Evolutionary conservation across 2,113 vertebrate species (phyloP).

Genomic region (Brienomyrus longianalis): DNA sequence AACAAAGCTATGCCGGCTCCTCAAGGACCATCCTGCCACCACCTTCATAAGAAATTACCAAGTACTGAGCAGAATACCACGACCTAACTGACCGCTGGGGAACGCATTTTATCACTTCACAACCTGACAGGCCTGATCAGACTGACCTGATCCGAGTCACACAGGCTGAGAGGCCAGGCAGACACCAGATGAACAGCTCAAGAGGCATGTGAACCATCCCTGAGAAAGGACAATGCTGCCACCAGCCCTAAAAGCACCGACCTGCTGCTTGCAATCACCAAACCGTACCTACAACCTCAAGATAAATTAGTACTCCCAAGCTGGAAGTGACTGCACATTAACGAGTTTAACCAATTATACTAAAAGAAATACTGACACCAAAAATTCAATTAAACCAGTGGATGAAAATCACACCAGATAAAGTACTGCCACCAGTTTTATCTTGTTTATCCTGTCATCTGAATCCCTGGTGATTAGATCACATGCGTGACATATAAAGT

Average conservation of each 20-base stretch:
- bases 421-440: too few species aligned
- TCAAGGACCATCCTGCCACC: neutral
- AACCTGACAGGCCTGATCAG: neutral
- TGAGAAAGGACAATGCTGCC: neutral
- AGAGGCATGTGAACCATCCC: neutral
- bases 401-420: neutral
- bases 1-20: slow-evolving; percentile 28
- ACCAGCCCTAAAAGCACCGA: neutral
- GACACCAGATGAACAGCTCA: neutral
- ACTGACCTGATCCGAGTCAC: neutral
- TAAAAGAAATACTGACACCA: neutral
- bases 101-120: neutral
- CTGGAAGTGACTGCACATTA: neutral
- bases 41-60: neutral
- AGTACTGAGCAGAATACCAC: neutral
- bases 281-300: neutral
- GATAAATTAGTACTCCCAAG: neutral
- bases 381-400: neutral
- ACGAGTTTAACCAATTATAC: neutral
- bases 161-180: neutral
- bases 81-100: neutral
- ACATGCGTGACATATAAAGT: neutral
- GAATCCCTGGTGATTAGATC: too few species aligned
- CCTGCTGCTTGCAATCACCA: neutral
- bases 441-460: too few species aligned